Percentiles rank a stretch among this genome's conserved stretches.
These are phyloP conservation scores for Steinernema scapterisci DNA, from an alignment of 2,888 invertebrate species.

Conservation along the genomic window DNA sequence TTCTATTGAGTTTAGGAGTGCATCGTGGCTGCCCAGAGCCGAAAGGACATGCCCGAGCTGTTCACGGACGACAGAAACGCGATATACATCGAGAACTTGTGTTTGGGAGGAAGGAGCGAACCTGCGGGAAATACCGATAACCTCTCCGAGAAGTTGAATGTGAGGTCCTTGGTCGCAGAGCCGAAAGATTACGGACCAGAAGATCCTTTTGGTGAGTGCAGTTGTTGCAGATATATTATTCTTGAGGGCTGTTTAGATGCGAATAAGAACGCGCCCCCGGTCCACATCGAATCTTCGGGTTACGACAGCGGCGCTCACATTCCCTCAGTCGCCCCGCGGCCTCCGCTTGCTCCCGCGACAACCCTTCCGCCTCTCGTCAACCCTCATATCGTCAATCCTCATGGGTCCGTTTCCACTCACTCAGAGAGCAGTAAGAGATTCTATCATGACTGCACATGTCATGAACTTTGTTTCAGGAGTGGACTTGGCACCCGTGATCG, in stretches of 20 bases:
- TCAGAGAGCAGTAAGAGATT: neutral
- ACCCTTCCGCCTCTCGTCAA: neutral
- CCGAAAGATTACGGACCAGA: conserved; percentile 7
- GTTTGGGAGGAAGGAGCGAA: conserved; percentile 41
- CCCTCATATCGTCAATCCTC: neutral
- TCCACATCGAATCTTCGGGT: conserved; percentile 42
- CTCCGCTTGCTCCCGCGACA: neutral
- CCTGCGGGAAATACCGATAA: conserved; percentile 16
- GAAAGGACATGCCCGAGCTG: conserved; percentile 50
- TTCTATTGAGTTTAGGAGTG: conserved; percentile 45
- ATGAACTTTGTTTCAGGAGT: neutral
- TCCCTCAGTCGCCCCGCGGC: conserved; percentile 36
- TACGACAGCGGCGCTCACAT: conserved; percentile 47
- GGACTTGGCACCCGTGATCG: neutral
- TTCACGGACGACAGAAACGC: conserved; percentile 56
- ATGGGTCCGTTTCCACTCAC: neutral
- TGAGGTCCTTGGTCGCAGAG: neutral
- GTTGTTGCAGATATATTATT: neutral
- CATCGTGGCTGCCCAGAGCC: conserved; percentile 54
- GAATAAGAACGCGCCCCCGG: neutral
- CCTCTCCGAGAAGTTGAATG: conserved; percentile 1
- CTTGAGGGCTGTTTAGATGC: neutral
- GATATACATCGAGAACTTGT: conserved; percentile 52
- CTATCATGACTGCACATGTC: neutral
- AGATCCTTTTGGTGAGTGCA: conserved; percentile 11